Percentiles rank a stretch among this genome's conserved stretches.
These are phyloP conservation scores for Sinosuthora webbiana DNA, from an alignment of 2,113 vertebrate species.

Conservation along the genomic window DNA sequence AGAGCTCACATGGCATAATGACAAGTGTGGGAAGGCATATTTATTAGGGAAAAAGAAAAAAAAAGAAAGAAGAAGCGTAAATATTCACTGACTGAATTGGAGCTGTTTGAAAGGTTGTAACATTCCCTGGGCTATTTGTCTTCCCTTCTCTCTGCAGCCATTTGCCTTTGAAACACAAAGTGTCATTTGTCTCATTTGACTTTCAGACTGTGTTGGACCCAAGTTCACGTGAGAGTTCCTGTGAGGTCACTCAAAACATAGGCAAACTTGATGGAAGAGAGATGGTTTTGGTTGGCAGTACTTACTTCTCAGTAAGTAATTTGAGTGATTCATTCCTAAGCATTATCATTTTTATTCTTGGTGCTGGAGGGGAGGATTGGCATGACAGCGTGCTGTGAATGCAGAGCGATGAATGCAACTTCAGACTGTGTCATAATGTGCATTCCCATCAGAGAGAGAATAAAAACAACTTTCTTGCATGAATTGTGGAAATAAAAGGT, in stretches of 20 bases:
- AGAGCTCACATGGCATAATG: not conserved
- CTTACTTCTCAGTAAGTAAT: not conserved
- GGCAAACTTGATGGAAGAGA: not conserved
- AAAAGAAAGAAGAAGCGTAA: not conserved
- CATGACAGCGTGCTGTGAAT: not conserved
- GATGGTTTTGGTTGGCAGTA: not conserved
- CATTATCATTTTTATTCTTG: not conserved
- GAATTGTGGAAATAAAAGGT: not conserved
- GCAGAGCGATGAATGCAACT: not conserved
- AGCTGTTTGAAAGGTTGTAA: not conserved
- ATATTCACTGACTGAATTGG: not conserved
- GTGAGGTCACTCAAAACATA: not conserved
- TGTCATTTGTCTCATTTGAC: not conserved
- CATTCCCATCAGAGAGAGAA: not conserved
- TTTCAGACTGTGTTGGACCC: not conserved
- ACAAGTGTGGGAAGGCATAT: constrained; percentile 3
- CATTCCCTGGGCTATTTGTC: not conserved
- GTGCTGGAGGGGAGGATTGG: not conserved
- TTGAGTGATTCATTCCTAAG: not conserved
- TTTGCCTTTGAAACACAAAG: not conserved
- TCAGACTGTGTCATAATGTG: not conserved
- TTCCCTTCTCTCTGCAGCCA: not conserved
- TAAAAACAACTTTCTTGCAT: not conserved
- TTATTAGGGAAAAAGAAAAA: not conserved
- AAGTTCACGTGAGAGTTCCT: not conserved